Evolutionary conservation across 2,888 invertebrate genomes (phyloP).

Genomic region (Andrena bicolor): DNA sequence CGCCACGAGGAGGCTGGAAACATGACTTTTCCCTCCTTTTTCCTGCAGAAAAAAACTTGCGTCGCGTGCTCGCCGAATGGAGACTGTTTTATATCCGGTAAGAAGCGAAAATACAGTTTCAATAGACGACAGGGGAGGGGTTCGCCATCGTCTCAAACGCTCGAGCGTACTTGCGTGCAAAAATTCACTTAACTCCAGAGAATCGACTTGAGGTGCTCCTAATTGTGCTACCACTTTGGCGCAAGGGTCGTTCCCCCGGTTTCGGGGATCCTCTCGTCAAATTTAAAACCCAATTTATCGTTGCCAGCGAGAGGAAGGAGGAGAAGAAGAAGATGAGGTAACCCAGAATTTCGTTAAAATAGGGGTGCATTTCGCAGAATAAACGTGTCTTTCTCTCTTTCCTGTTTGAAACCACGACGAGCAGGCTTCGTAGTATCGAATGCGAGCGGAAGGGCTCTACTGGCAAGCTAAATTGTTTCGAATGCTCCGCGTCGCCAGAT

Average conservation of each 20-base stretch:
- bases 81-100: constrained; percentile 31
- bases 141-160: constrained; percentile 17
- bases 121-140: constrained; percentile 5
- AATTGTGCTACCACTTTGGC: not conserved
- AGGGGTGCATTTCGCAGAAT: constrained; percentile 44
- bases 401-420: constrained; percentile 9
- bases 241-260: not conserved
- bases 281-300: constrained; percentile 32
- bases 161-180: not conserved
- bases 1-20: constrained; percentile 40
- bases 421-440: constrained; percentile 56
- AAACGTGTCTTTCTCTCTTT: constrained; percentile 20
- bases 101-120: constrained; percentile 45
- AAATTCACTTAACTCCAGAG: not conserved
- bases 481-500: constrained; percentile 64
- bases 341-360: constrained; percentile 47
- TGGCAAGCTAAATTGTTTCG: constrained; percentile 67
- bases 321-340: not conserved
- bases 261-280: not conserved
- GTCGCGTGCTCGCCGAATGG: constrained; percentile 51
- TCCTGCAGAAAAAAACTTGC: constrained; percentile 12
- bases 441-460: constrained; percentile 52
- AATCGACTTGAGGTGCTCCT: not conserved
- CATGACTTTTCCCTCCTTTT: constrained; percentile 37
- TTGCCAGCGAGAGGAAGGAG: not conserved